A percentile compares a stretch with the other conserved stretches of the same genome.
phyloP scores from a whole-genome alignment of 1,140 invertebrate species.

The Trachelipus rathkii region DNA sequence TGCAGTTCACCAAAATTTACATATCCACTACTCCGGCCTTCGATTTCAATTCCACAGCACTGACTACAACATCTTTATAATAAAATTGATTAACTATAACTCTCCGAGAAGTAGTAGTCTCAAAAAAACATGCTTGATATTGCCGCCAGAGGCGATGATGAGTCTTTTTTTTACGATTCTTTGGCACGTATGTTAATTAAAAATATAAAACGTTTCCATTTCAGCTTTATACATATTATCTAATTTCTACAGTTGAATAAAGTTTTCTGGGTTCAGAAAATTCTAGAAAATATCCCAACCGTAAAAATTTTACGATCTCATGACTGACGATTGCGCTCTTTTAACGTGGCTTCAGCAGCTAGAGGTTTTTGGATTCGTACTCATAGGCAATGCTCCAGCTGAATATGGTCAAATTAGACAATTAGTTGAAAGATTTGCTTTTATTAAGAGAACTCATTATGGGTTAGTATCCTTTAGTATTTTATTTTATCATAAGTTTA shows the following conservation, averaged over 20 bases:
- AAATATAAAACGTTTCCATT: background rate
- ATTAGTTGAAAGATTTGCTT: slow-evolving; percentile 60
- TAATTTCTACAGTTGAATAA: slow-evolving; percentile 51
- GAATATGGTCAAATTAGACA: slow-evolving; percentile 55
- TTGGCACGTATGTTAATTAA: background rate
- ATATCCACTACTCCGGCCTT: no score
- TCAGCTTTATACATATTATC: background rate
- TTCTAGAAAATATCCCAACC: slow-evolving; percentile 55
- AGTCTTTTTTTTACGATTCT: no score
- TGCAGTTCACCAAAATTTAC: no score
- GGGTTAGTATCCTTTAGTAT: slow-evolving; percentile 50
- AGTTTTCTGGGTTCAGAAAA: slow-evolving; percentile 55
- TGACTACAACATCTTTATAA: no score
- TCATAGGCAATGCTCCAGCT: slow-evolving; percentile 58
- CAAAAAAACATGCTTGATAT: no score
- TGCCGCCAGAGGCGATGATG: no score
- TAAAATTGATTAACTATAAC: no score
- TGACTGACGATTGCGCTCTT: slow-evolving; percentile 53
- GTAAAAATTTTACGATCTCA: slow-evolving; percentile 57
- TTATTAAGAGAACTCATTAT: slow-evolving; percentile 64
- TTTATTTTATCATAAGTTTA: background rate
- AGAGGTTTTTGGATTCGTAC: slow-evolving; percentile 59
- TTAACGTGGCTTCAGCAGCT: slow-evolving; percentile 59
- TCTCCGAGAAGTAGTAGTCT: no score
- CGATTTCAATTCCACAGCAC: no score